Percentiles rank a stretch among this genome's conserved stretches.
phyloP scores from a whole-genome alignment of 92 coral and sea anemone species.

The Phenganax stokvisi region DNA sequence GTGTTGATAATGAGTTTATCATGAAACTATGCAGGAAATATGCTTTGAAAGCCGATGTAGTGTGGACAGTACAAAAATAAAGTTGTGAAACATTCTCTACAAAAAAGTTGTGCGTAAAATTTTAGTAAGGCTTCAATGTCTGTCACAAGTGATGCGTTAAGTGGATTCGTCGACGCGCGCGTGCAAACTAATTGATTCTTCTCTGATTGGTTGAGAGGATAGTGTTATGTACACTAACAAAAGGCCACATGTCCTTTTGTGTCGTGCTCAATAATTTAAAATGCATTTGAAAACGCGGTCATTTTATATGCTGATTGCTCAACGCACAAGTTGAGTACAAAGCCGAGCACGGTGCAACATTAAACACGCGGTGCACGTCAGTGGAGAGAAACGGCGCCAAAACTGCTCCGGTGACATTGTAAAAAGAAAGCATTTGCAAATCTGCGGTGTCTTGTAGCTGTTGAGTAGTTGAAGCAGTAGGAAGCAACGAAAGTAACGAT shows the following conservation, averaged over 20 bases:
- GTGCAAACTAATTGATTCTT: conserved; percentile 42
- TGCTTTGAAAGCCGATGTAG: neutral
- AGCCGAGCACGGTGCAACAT: conserved; percentile 23
- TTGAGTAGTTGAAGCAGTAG: neutral
- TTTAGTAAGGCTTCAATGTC: conserved; percentile 8
- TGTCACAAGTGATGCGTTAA: conserved; percentile 35
- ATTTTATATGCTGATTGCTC: conserved; percentile 41
- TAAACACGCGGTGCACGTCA: conserved; percentile 31
- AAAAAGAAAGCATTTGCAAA: neutral
- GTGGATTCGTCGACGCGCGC: conserved; percentile 47
- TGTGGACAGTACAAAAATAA: neutral
- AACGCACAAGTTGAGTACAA: conserved; percentile 42
- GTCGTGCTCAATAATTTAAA: conserved; percentile 37
- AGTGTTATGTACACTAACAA: conserved; percentile 82
- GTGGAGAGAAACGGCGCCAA: conserved; percentile 24
- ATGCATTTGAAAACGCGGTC: conserved; percentile 39
- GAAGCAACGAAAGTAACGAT: conserved; percentile 43
- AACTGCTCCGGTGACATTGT: neutral
- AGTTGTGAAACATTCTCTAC: neutral
- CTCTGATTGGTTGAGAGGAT: conserved; percentile 68
- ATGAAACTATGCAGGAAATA: neutral
- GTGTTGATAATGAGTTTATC: too few relatives aligned
- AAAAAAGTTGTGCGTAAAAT: conserved; percentile 5
- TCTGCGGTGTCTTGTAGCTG: conserved; percentile 21
- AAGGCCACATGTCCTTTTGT: conserved; percentile 94